Percentiles rank a stretch among this genome's conserved stretches.
Evolutionary conservation across 1,140 invertebrate species (phyloP).

Genomic region (Sycophila sp.): DNA sequence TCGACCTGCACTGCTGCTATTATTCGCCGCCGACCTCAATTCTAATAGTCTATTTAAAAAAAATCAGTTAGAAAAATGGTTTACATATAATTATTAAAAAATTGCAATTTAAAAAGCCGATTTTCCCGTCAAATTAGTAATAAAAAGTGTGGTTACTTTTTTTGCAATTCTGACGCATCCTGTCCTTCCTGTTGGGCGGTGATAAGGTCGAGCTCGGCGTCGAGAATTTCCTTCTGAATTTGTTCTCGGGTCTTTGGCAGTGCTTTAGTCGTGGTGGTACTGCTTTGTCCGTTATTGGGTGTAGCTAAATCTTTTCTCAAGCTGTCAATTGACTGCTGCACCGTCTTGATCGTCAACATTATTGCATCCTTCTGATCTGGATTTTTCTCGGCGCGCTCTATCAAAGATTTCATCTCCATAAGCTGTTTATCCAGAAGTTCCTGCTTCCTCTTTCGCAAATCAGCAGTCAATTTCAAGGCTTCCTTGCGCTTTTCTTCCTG

Average conservation of each 20-base stretch:
- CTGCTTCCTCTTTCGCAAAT: constrained; percentile 81
- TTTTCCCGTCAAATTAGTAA: neutral
- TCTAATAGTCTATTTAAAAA: too few species aligned
- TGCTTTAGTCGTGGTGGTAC: constrained; percentile 35
- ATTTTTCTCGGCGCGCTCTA: constrained; percentile 79
- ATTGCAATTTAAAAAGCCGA: neutral
- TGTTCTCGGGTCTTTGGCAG: constrained; percentile 70
- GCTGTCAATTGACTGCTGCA: constrained; percentile 81
- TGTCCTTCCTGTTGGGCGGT: constrained; percentile 83
- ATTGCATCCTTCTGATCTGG: constrained; percentile 75
- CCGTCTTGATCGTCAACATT: constrained; percentile 78
- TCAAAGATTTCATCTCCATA: constrained; percentile 78
- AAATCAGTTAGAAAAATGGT: too few species aligned
- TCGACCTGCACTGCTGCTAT: constrained; percentile 43
- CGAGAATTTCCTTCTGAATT: constrained; percentile 84
- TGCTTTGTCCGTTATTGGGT: constrained; percentile 61
- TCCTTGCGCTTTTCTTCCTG: constrained; percentile 76
- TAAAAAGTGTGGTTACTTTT: constrained; percentile 57
- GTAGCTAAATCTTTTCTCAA: constrained; percentile 74
- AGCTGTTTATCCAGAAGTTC: constrained; percentile 82
- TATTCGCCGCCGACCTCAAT: constrained; percentile 73
- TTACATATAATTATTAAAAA: neutral
- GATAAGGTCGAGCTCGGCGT: constrained; percentile 88
- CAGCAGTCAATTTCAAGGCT: constrained; percentile 76
- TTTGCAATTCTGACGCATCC: constrained; percentile 78